phyloP scores from a whole-genome alignment of 92 coral and sea anemone genomes.

The Muricea muricata region DNA sequence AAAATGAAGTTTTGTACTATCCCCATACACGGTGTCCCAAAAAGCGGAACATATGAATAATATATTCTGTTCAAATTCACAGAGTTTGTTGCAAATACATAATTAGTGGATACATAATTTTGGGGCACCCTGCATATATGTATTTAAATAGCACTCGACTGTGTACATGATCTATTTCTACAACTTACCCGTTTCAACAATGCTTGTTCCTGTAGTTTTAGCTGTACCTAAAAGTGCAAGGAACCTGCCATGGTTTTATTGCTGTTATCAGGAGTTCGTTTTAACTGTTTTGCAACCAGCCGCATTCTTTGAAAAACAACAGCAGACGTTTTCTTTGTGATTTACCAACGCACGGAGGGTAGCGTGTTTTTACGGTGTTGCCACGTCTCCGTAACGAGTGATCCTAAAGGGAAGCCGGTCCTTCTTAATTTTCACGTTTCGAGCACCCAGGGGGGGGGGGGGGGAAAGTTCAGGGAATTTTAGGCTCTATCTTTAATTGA shows the following conservation, averaged over 20 bases:
- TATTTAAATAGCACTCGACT: neutral
- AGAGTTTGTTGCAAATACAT: no score
- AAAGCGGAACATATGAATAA: no score
- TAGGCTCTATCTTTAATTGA: no score
- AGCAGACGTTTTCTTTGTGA: constrained; percentile 86
- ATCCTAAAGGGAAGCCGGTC: constrained; percentile 64
- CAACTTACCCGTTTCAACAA: constrained; percentile 1
- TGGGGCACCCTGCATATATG: no score
- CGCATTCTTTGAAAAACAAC: constrained; percentile 93
- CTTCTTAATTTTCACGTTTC: neutral
- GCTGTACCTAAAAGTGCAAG: no score
- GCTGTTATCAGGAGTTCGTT: neutral
- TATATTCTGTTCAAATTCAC: no score
- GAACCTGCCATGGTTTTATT: no score
- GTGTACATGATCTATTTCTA: neutral
- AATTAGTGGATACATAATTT: no score
- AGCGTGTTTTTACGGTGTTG: constrained; percentile 91
- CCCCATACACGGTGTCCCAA: no score
- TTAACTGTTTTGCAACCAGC: constrained; percentile 86
- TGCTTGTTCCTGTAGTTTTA: neutral
- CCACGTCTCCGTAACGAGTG: constrained; percentile 93
- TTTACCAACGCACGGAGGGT: constrained; percentile 97
- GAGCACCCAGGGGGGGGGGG: no score
- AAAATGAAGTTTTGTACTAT: neutral
- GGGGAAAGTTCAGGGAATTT: no score